These are phyloP conservation scores for Syngnathus rostellatus DNA, from an alignment of 2,797 vertebrate genomes.

Conservation along the genomic window DNA sequence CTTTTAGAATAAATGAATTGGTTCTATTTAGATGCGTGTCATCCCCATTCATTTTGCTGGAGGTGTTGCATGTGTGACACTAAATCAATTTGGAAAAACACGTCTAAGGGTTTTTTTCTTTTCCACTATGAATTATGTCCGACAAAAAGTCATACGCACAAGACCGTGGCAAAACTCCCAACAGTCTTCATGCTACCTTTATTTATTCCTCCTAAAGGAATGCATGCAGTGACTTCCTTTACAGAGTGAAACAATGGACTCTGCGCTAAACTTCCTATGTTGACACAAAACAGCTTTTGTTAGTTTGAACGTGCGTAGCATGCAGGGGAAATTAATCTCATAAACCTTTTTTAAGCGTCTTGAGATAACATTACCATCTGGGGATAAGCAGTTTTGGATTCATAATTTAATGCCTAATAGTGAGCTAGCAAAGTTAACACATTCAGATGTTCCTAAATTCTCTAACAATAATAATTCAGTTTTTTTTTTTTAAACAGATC, in stretches of 20 bases:
- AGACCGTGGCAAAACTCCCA: conserved; percentile 7
- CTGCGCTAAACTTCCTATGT: conserved; percentile 42
- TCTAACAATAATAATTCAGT: not conserved
- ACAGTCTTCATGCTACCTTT: conserved; percentile 8
- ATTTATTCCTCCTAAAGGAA: conserved; percentile 37
- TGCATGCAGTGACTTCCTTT: conserved; percentile 42
- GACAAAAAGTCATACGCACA: not conserved
- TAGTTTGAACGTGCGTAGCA: conserved; percentile 44
- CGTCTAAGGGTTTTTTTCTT: not conserved
- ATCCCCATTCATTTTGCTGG: conserved; percentile 30
- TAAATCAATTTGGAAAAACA: not conserved
- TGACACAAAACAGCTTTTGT: conserved; percentile 20
- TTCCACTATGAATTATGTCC: not conserved
- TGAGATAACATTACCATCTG: conserved; percentile 39
- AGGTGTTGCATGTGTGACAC: not conserved
- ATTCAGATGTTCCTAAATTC: not conserved
- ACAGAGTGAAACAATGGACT: conserved; percentile 52
- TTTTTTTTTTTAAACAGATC: not conserved
- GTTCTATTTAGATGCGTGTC: conserved; percentile 58
- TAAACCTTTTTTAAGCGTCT: conserved; percentile 15
- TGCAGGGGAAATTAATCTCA: conserved; percentile 52
- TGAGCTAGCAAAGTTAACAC: not conserved
- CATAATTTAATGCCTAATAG: conserved; percentile 26
- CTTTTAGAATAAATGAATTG: conserved; percentile 61
- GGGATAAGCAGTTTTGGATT: conserved; percentile 41